Evolutionary conservation across 2,888 invertebrate species (phyloP).

Genomic region (Andrena chrysosceles): DNA sequence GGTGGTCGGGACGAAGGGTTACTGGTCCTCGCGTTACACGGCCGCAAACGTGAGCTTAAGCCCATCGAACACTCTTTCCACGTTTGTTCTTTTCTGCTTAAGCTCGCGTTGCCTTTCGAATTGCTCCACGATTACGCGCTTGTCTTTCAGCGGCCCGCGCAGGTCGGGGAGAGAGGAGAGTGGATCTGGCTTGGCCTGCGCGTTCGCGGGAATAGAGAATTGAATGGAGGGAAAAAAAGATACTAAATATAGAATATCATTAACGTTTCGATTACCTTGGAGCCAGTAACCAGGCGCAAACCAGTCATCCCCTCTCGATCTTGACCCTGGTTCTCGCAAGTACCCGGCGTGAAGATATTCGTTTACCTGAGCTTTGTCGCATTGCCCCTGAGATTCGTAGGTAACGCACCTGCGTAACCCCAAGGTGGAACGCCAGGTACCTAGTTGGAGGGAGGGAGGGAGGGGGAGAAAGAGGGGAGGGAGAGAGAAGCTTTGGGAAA

Average conservation of each 20-base stretch:
- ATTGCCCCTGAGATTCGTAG: conserved; percentile 36
- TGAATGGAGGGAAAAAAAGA: no score
- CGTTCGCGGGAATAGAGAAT: no score
- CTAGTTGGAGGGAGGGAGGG: conserved; percentile 4
- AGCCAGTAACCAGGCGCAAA: conserved; percentile 19
- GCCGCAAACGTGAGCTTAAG: conserved; percentile 19
- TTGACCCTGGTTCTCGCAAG: conserved; percentile 30
- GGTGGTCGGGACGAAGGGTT: background rate
- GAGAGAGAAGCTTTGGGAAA: conserved; percentile 33
- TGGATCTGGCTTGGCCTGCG: no score
- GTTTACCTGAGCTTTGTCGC: conserved; percentile 22
- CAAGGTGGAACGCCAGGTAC: conserved; percentile 49
- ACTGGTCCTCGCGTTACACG: background rate
- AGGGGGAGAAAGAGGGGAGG: background rate
- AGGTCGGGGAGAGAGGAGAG: no score
- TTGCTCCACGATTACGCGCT: background rate
- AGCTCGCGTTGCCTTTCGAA: conserved; percentile 17
- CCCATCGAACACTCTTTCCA: background rate
- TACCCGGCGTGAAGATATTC: conserved; percentile 17
- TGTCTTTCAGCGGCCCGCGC: background rate
- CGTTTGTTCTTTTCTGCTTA: background rate
- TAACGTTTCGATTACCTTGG: no score
- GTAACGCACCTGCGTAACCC: conserved; percentile 35
- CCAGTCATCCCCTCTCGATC: conserved; percentile 28
- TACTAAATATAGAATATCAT: no score